Evolutionary conservation across 1,140 invertebrate species (phyloP), one percentile per base, ranked within the genome.

Genomic region (Drosophila hydei): DNA sequence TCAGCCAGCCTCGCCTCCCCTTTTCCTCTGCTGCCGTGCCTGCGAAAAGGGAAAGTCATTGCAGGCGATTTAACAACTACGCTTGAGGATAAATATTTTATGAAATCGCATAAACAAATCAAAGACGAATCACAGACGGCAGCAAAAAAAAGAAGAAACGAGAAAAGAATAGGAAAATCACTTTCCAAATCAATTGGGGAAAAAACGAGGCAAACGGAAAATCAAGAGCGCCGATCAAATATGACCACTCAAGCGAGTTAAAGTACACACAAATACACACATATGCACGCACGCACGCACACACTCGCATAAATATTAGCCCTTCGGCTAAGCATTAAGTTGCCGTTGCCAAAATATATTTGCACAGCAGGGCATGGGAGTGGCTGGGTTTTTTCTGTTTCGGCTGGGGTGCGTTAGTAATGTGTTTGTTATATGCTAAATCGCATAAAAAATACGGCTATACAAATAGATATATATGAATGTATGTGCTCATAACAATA

Each of bases 31-130:
- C 4, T 0, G 33, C 30, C 30, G 14, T n/a, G 48, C 21, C 58
- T 68, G 70, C 42, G 68, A 85, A 83, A 88, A 84, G 79, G 85
- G 70, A 79, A 79, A 89, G 67, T 79, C 84, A 89, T 89, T 84
- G 84, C 84, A 89, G 56, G 74, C 85, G 84, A 88, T 88, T 88
- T 88, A 88, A 88, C 83, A 88, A 89, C 84, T 79, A 76, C 76
- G 83, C 78, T 77, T 33, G 75, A 72, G 83, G 83, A 89, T 88
- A 88, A 88, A 88, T 88, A 88, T 88, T 88, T 88, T 88, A 88
- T 88, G 83, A 88, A 88, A 88, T 83, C 83, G 84, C 83, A 88
- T 88, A 88, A 88, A 88, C 83, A 88, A 88, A 88, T 88, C 83
- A 88, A 88, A 88, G 83, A 81, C 75, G 83, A 89, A 83, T 89